These are phyloP conservation scores for Vespertilio murinus DNA, from an alignment of 2,797 vertebrate genomes.

Conservation along the genomic window DNA sequence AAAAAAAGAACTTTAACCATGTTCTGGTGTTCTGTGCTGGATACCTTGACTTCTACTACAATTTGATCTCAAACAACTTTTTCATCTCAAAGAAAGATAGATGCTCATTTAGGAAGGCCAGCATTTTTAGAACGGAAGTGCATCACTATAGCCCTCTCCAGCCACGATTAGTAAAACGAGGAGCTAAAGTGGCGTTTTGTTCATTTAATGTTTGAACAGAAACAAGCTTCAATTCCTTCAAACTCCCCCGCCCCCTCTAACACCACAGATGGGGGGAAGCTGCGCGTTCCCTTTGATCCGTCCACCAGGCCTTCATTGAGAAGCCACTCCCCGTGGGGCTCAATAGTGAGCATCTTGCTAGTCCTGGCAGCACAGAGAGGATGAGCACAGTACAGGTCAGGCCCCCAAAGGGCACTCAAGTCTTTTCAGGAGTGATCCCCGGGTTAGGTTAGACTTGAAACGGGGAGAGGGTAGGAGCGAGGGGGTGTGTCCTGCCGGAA, in stretches of 20 bases:
- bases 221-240: constrained; percentile 14
- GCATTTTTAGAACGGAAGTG: neutral
- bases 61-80: constrained; percentile 21
- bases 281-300: neutral
- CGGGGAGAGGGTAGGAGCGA: fast-evolving
- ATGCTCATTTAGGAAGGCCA: neutral
- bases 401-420: neutral
- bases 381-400: neutral
- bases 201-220: neutral
- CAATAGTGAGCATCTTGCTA: neutral
- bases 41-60: neutral
- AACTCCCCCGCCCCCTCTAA: neutral
- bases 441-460: neutral
- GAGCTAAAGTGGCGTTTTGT: neutral
- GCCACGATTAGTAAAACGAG: neutral
- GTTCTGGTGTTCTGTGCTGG: neutral
- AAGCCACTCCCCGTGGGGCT: neutral
- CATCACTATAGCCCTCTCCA: neutral
- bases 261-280: neutral
- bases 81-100: neutral
- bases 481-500: neutral
- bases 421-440: neutral
- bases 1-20: neutral
- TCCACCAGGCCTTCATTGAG: neutral
- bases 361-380: neutral